phyloP scores from a whole-genome alignment of 2,888 invertebrate genomes.

The Diplolepis rosae region DNA sequence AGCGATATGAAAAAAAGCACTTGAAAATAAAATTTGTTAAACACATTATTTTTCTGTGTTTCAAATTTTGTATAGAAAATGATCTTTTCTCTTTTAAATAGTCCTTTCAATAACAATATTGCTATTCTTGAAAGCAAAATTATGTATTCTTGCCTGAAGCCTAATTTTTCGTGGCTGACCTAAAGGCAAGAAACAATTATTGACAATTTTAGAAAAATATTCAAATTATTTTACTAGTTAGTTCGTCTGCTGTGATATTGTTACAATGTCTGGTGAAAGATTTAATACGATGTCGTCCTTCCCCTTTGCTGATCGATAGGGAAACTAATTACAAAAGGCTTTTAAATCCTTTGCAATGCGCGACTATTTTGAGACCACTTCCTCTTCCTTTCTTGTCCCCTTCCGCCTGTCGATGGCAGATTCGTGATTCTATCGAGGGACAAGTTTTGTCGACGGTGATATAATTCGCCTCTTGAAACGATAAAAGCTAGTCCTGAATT shows the following conservation, averaged over 20 bases:
- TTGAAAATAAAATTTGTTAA: too few relatives aligned
- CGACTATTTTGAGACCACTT: constrained; percentile 27
- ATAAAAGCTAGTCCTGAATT: constrained; percentile 2
- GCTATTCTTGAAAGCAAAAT: too few relatives aligned
- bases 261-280: neutral
- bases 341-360: constrained; percentile 40
- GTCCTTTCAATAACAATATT: too few relatives aligned
- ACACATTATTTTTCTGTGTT: too few relatives aligned
- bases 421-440: constrained; percentile 20
- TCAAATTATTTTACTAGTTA: too few relatives aligned
- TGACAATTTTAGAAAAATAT: too few relatives aligned
- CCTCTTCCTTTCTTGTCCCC: constrained; percentile 26
- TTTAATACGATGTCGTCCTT: constrained; percentile 32
- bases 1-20: too few relatives aligned
- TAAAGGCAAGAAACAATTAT: too few relatives aligned
- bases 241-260: neutral
- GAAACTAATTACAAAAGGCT: constrained; percentile 46
- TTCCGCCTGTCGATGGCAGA: constrained; percentile 31
- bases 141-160: too few relatives aligned
- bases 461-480: constrained; percentile 29
- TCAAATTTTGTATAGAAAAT: too few relatives aligned
- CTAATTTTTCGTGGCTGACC: too few relatives aligned
- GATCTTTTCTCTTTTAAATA: too few relatives aligned
- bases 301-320: neutral
- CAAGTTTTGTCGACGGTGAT: constrained; percentile 21